These are phyloP conservation scores for Mythimna albipuncta DNA, from an alignment of 2,888 invertebrate genomes.

Conservation along the genomic window DNA sequence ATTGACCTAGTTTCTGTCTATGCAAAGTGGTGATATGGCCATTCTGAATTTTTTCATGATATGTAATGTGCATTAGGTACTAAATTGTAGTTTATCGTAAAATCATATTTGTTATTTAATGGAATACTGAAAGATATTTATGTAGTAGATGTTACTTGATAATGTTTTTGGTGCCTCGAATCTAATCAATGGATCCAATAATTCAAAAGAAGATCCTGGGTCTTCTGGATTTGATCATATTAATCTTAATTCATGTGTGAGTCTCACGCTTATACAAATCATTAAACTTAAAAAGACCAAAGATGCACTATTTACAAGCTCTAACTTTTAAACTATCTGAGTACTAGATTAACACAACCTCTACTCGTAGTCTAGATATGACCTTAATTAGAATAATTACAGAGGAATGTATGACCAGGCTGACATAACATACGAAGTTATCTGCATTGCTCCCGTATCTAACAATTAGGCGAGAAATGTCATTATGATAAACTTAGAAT, in stretches of 20 bases:
- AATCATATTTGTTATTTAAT: not conserved
- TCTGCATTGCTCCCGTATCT: slow-evolving; percentile 1
- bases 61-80: too few relatives aligned
- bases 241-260: not conserved
- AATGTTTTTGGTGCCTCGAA: too few relatives aligned
- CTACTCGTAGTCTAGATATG: slow-evolving; percentile 1
- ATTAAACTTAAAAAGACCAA: too few relatives aligned
- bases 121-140: too few relatives aligned
- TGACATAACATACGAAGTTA: slow-evolving; percentile 15
- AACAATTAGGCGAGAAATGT: slow-evolving; percentile 16
- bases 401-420: slow-evolving; percentile 27
- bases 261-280: not conserved
- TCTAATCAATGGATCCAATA: too few relatives aligned
- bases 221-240: too few relatives aligned
- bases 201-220: too few relatives aligned
- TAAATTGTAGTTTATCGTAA: not conserved
- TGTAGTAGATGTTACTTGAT: too few relatives aligned
- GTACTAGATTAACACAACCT: slow-evolving; percentile 16
- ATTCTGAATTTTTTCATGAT: too few relatives aligned
- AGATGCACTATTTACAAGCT: too few relatives aligned
- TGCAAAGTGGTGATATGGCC: too few relatives aligned
- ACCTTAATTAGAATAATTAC: slow-evolving; percentile 34
- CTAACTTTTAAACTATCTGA: not conserved
- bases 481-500: not conserved
- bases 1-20: too few relatives aligned